A percentile compares a stretch with the other conserved stretches of the same genome.
These are phyloP conservation scores for Cyclargus thomasi DNA, from an alignment of 1,140 invertebrate genomes.

Conservation along the genomic window DNA sequence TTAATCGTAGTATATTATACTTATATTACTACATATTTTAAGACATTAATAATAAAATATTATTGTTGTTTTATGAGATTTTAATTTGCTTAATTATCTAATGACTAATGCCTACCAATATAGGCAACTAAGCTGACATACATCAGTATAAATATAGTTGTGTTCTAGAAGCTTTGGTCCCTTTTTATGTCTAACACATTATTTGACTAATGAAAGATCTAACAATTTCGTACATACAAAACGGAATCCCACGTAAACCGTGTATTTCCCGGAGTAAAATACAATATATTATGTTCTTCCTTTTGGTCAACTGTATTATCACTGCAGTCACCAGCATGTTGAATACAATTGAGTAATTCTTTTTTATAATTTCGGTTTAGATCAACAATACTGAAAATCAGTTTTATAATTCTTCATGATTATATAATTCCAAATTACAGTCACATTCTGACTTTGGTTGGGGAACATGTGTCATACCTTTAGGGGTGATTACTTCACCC, in stretches of 20 bases:
- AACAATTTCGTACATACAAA: too few relatives aligned
- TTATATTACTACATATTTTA: too few relatives aligned
- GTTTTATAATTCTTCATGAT: slow-evolving; percentile 47
- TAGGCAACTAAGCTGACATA: too few relatives aligned
- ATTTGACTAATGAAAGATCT: too few relatives aligned
- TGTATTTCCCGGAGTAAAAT: too few relatives aligned
- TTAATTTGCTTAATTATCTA: neutral
- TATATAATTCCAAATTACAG: slow-evolving; percentile 31
- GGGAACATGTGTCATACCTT: slow-evolving; percentile 85
- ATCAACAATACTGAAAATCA: neutral
- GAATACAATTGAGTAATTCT: too few relatives aligned
- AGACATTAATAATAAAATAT: neutral
- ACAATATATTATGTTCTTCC: too few relatives aligned
- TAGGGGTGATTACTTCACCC: slow-evolving; percentile 76
- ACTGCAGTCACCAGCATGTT: too few relatives aligned
- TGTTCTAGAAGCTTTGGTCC: neutral
- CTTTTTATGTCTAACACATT: neutral
- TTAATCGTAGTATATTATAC: neutral
- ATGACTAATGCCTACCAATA: too few relatives aligned
- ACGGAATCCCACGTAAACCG: too few relatives aligned
- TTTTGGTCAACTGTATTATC: too few relatives aligned
- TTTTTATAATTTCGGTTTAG: neutral
- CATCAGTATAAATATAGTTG: too few relatives aligned
- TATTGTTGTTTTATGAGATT: neutral
- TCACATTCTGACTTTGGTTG: slow-evolving; percentile 77